phyloP scores from a whole-genome alignment of 2,113 vertebrate genomes.

The Anser brachyrhynchus region DNA sequence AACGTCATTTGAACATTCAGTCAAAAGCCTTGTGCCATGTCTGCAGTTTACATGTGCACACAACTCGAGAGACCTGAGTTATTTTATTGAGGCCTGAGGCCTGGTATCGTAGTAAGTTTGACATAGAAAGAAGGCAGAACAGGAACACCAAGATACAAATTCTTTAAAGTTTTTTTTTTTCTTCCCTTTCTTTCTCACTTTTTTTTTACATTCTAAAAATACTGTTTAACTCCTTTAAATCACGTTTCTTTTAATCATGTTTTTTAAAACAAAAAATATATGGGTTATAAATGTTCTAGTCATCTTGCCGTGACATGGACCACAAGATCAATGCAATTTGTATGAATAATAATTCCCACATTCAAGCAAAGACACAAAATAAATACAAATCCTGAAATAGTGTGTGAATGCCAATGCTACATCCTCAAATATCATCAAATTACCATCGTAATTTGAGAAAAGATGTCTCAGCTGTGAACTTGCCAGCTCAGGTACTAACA shows the following conservation, averaged over 20 bases:
- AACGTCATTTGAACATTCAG: constrained; percentile 15
- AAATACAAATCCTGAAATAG: neutral
- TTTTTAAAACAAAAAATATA: neutral
- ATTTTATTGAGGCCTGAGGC: neutral
- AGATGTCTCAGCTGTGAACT: neutral
- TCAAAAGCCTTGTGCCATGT: neutral
- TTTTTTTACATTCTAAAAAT: neutral
- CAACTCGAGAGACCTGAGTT: neutral
- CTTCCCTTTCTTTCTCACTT: neutral
- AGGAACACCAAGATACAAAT: neutral
- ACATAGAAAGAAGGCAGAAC: neutral
- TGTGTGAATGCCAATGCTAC: neutral
- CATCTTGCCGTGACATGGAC: neutral
- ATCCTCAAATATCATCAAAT: neutral
- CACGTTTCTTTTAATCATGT: neutral
- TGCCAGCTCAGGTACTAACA: neutral
- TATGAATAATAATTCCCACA: neutral
- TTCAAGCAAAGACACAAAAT: neutral
- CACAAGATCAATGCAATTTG: neutral
- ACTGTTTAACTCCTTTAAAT: neutral
- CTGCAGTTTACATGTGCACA: constrained; percentile 4
- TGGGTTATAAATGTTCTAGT: neutral
- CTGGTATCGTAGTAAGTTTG: neutral
- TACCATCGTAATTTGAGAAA: neutral
- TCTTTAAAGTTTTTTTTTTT: neutral